A percentile compares a stretch with the other conserved stretches of the same genome.
These are phyloP conservation scores for Triops cancriformis DNA, from an alignment of 1,140 invertebrate species.

Conservation along the genomic window DNA sequence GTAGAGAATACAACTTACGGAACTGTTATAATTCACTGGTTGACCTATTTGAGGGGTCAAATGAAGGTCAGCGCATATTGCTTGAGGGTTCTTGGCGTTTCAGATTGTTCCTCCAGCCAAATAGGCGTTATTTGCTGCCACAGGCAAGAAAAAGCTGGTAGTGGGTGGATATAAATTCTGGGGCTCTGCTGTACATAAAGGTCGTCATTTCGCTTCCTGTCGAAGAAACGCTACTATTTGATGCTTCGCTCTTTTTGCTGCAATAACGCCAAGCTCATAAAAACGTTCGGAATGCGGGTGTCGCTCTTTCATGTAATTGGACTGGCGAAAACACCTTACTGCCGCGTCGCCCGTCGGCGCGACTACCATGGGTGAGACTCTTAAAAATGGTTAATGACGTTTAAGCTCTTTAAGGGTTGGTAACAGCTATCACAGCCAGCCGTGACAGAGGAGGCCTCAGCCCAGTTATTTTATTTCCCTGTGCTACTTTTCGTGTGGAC, in stretches of 20 bases:
- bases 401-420: background rate
- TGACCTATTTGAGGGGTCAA: too few species aligned
- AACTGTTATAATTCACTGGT: too few species aligned
- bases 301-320: background rate
- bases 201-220: background rate
- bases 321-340: background rate
- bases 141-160: too few species aligned
- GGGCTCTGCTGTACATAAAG: too few species aligned
- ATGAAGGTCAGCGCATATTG: too few species aligned
- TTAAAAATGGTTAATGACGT: background rate
- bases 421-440: background rate
- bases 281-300: background rate
- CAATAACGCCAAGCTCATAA: background rate
- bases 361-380: background rate
- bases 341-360: background rate
- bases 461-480: background rate
- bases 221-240: background rate
- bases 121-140: too few species aligned
- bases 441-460: background rate
- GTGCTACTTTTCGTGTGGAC: too few species aligned
- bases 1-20: too few species aligned
- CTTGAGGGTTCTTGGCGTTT: too few species aligned
- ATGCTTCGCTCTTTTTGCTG: background rate
- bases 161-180: too few species aligned
- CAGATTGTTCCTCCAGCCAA: too few species aligned